Evolutionary conservation across 2,113 vertebrate species (phyloP), one percentile per base, ranked within the genome.

Genomic region (Thomomys bottae): DNA sequence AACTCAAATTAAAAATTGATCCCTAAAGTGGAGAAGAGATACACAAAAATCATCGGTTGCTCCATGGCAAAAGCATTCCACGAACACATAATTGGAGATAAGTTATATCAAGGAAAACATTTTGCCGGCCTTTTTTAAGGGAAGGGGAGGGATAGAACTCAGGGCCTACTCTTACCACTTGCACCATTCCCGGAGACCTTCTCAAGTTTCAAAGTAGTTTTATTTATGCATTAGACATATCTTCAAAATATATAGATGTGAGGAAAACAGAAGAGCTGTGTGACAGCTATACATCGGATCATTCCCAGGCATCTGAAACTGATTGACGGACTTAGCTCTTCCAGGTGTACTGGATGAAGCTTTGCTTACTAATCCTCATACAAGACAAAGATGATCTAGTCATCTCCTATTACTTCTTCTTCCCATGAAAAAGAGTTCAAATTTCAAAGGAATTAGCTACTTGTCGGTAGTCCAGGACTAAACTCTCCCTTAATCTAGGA

Each of bases 361-460:
- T 82, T 86, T 32, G 77, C 57, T 93, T 40, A 34, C 11, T 67
- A 72, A 64, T 72, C 72, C 14, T 34, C 38, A 82, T 21, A 30
- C 14, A 36, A 45, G 7, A 83, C 66, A 45, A 80, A 7, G 68
- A 42, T 30, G 80, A 17, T 73, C 54, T 67, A 21, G 36, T 71
- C 85, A 73, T 88, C 82, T n/a, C n/a, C n/a, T 67, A 54, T 61
- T 34, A 67, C 24, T 28, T 72, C n/a, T 21, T 17, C 49, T 91
- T 93, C 42, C 40, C 38, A 75, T 94, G 64, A 84, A 85, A 94
- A 94, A 83, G 32, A 67, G 87, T 42, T 81, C 54, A 81, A 64
- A 91, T 42, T 73, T 90, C 78, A 92, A 75, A 68, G 67, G 82
- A 89, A 84, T 87, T 42, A 66, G n/a, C 26, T 88, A 17, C 84